These are phyloP conservation scores for Hyposoter didymator DNA, from an alignment of 2,888 invertebrate species.

Conservation along the genomic window DNA sequence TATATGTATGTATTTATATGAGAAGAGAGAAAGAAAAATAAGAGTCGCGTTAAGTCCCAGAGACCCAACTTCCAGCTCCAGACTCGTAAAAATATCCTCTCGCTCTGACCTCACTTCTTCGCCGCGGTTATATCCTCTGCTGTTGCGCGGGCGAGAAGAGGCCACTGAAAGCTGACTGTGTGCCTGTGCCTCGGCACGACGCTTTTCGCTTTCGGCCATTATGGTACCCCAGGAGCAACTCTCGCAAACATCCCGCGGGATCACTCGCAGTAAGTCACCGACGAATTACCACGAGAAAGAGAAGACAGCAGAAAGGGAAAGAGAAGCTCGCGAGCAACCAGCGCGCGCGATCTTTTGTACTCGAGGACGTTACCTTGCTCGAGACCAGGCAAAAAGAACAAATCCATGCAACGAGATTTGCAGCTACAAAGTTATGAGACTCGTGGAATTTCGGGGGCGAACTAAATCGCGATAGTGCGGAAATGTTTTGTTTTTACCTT, in stretches of 20 bases:
- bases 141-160: conserved; percentile 66
- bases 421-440: conserved; percentile 9
- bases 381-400: background rate
- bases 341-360: conserved; percentile 24
- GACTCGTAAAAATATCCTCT: conserved; percentile 82
- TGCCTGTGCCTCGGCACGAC: conserved; percentile 66
- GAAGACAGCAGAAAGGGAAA: conserved; percentile 17
- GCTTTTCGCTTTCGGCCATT: conserved; percentile 73
- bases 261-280: conserved; percentile 76
- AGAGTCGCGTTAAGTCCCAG: conserved; percentile 78
- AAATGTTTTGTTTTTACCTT: background rate
- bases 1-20: conserved; percentile 39
- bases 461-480: background rate
- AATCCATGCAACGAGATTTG: background rate
- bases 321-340: conserved; percentile 6
- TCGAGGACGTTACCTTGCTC: conserved; percentile 6
- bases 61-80: conserved; percentile 79
- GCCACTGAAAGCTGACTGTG: conserved; percentile 65
- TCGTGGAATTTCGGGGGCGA: background rate
- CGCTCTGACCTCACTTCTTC: conserved; percentile 65
- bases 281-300: conserved; percentile 68
- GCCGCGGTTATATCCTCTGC: conserved; percentile 54
- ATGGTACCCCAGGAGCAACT: conserved; percentile 65
- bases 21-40: conserved; percentile 69
- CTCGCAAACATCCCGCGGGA: conserved; percentile 72